Evolutionary conservation across 2,888 invertebrate genomes (phyloP), one percentile per base, ranked within the genome.

Genomic region (Melieria picta): DNA sequence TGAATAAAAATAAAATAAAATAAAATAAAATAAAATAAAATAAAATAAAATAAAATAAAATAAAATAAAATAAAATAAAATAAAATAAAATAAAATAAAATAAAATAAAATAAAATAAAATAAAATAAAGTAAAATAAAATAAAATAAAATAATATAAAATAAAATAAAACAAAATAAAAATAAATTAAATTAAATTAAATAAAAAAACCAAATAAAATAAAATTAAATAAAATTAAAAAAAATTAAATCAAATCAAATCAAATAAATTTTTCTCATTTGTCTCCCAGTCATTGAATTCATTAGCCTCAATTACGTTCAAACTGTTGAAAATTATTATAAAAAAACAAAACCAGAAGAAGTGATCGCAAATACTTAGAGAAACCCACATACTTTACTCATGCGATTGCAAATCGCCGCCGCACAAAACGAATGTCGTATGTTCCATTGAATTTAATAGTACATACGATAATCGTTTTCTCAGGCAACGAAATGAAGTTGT

Each of bases 251-350:
- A 42, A 48, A 57, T 55, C 46, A 10, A 50, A 50, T 60, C 42
- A 67, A 16, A 10, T 45, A 11, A 11, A 62, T 9, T 10, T 7
- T 11, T 65, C 48, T 48, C 57, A 58, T 58, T 30, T 30, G 30
- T 30, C 3, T 30, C 30, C 30, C 30, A 30, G 30, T 30, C 30
- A 30, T 30, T 30, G 30, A 30, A 30, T 30, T 30, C 30, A 30
- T 30, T 30, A 30, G 30, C 30, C 30, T 30, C 30, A 30, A 30
- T 30, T 30, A 57, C 58, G 47, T 66, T 66, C 58, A 48, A 66
- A 30, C 30, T 30, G 30, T 30, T 30, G 30, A 30, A 30, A 30
- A 30, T 30, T 30, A 30, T 30, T 30, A 30, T 30, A 30, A 30
- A 30, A 30, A 30, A 30, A 30, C 30, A 30, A 30, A 30, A 30